phyloP scores from a whole-genome alignment of 2,888 invertebrate genomes.

The Orthosia incerta region DNA sequence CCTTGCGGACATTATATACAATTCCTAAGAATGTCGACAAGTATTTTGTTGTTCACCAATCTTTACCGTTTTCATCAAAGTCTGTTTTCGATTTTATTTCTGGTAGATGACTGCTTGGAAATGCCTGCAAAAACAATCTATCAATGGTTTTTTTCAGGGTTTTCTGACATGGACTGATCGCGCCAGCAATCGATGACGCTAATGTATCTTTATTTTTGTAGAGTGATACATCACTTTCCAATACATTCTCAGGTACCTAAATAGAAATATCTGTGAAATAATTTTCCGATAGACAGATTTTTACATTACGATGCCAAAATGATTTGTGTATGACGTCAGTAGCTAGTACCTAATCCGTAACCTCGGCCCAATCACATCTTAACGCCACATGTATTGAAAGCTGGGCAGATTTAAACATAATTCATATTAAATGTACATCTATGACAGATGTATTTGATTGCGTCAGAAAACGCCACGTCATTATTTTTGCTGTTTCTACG shows the following conservation, averaged over 20 bases:
- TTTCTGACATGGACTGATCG: conserved; percentile 16
- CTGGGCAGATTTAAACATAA: conserved; percentile 60
- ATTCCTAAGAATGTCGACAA: conserved; percentile 16
- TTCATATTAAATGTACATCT: conserved; percentile 59
- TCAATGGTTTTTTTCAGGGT: conserved; percentile 13
- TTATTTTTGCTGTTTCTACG: conserved; percentile 24
- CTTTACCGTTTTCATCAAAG: not conserved
- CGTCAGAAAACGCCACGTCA: conserved; percentile 43
- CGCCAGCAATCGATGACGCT: conserved; percentile 25
- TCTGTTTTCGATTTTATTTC: conserved; percentile 14
- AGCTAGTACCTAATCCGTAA: conserved; percentile 51
- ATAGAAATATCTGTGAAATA: conserved; percentile 44
- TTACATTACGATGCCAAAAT: conserved; percentile 59
- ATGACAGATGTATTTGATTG: conserved; percentile 65
- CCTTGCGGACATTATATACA: conserved; percentile 28
- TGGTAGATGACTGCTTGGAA: not conserved
- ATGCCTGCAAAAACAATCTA: not conserved
- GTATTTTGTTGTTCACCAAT: conserved; percentile 12
- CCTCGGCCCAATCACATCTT: conserved; percentile 57
- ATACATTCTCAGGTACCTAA: conserved; percentile 28
- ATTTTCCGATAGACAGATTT: conserved; percentile 60
- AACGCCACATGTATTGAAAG: conserved; percentile 61
- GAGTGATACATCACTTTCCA: conserved; percentile 33
- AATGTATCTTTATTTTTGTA: conserved; percentile 41
- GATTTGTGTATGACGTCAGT: conserved; percentile 49